Base-by-base conservation (phyloP, 2,113 vertebrate genomes). In the Eulemur rufifrons region DNA sequence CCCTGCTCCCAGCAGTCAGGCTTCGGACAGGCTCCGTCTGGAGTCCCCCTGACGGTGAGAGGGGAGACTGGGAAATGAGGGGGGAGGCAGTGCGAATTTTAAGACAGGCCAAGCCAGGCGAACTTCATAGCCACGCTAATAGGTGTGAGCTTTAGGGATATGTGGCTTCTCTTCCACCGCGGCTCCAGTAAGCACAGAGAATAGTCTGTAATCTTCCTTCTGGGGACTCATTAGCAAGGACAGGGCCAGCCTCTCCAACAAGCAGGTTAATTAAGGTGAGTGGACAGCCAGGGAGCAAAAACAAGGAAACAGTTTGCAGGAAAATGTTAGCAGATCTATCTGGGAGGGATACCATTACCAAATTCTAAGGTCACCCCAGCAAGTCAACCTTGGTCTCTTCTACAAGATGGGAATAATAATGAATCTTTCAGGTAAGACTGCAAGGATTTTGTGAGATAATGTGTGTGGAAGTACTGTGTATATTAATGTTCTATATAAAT, bases 251-350 rank as follows among this genome's bases (percentile, higher is more conserved):
- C 27, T 97, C 56, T 89, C 77, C 27, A 52, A 91, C 86, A 96
- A 92, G 80, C 81, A 95, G 91, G 91, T 94, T 93, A 83, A 96
- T 97, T 97, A 97, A 86, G 69, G 64, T 76, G 69, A 74, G 29
- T 74, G 37, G 77, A 64, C 76, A 93, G 47, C 81, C 85, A 54
- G 29, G 68, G 73, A 80, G 18, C 39, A 87, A 34, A 90, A 91
- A 88, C 37, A 50, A 95, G 54, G 78, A 84, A 81, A 47, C 11
- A 23, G 34, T 66, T 76, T 34, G 18, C 8, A 88, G 39, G 69
- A 42, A 80, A 95, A 86, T 78, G 15, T 59, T 94, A 85, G 90
- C 12, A 71, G 18, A 86, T 64, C 15, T 81, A 13, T 37, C 64
- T 66, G 96, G 89, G 64, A 81, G 73, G 95, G 45, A 73, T 29